Evolutionary conservation across 2,797 vertebrate species (phyloP).

Genomic region (Peromyscus eremicus): DNA sequence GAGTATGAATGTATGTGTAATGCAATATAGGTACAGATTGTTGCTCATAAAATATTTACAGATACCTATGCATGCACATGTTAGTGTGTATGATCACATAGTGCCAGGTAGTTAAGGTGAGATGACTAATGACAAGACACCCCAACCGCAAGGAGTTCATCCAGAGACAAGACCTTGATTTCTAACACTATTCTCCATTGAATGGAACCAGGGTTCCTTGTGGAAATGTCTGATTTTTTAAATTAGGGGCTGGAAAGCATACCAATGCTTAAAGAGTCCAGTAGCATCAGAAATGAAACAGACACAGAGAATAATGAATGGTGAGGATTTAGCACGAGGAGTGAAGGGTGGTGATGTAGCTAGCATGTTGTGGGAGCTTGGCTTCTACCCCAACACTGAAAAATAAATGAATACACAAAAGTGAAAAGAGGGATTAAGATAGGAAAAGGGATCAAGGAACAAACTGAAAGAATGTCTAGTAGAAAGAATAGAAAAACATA

Average conservation of each 20-base stretch:
- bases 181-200: not conserved
- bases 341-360: not conserved
- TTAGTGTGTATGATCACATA: constrained; percentile 11
- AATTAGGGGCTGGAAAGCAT: not conserved
- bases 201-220: not conserved
- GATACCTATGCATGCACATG: not conserved
- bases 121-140: not conserved
- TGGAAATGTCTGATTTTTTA: not conserved
- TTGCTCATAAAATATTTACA: constrained; percentile 56
- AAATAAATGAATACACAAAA: not conserved
- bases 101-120: not conserved
- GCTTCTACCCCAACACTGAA: not conserved
- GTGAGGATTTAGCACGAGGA: not conserved
- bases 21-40: constrained; percentile 57
- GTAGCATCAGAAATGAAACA: not conserved
- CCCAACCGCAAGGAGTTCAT: not conserved
- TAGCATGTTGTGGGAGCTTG: not conserved
- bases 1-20: constrained; percentile 3
- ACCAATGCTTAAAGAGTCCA: not conserved
- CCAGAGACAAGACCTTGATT: not conserved
- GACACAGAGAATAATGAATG: not conserved
- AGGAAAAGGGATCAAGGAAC: not conserved
- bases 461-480: not conserved
- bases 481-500: not conserved
- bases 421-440: not conserved